A percentile compares a stretch with the other conserved stretches of the same genome.
Conservation (phyloP, 1,140 invertebrate species). For the Drosophila athabasca region DNA sequence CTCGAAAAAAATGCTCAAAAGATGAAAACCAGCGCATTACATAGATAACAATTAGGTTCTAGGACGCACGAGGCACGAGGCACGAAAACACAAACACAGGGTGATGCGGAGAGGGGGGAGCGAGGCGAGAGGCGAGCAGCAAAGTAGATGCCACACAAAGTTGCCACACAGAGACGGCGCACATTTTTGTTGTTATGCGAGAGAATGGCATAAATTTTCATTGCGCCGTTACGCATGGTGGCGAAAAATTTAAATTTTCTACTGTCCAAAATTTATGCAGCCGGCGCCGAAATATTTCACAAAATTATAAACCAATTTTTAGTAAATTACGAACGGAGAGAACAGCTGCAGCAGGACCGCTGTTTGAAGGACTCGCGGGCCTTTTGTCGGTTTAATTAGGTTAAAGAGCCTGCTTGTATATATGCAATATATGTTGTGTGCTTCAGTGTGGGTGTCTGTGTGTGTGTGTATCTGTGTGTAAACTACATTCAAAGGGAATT, state of each 20-base stretch:
- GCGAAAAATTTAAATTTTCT: conserved; percentile 59
- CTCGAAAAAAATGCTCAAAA: conserved; percentile 49
- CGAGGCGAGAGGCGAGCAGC: background rate
- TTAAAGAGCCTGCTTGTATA: conserved; percentile 57
- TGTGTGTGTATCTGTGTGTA: conserved; percentile 7
- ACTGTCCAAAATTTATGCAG: conserved; percentile 57
- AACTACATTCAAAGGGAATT: conserved; percentile 61
- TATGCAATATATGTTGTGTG: background rate
- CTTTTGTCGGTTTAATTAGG: conserved; percentile 73
- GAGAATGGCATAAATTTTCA: conserved; percentile 62
- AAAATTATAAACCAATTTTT: conserved; percentile 78
- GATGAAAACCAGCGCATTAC: conserved; percentile 54
- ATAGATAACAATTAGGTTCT: conserved; percentile 75
- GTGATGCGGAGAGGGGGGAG: conserved; percentile 3
- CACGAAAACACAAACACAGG: conserved; percentile 19
- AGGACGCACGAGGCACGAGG: background rate
- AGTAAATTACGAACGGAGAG: conserved; percentile 55
- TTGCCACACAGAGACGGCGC: conserved; percentile 27
- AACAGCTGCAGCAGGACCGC: conserved; percentile 14
- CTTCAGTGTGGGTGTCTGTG: background rate
- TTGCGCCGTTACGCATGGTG: conserved; percentile 30
- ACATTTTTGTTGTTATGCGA: conserved; percentile 3
- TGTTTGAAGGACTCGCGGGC: conserved; percentile 17
- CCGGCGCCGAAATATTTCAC: conserved; percentile 50
- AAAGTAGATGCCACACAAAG: conserved; percentile 47